Evolutionary conservation across 1,140 invertebrate genomes (phyloP).

Genomic region (Papilio polytes): DNA sequence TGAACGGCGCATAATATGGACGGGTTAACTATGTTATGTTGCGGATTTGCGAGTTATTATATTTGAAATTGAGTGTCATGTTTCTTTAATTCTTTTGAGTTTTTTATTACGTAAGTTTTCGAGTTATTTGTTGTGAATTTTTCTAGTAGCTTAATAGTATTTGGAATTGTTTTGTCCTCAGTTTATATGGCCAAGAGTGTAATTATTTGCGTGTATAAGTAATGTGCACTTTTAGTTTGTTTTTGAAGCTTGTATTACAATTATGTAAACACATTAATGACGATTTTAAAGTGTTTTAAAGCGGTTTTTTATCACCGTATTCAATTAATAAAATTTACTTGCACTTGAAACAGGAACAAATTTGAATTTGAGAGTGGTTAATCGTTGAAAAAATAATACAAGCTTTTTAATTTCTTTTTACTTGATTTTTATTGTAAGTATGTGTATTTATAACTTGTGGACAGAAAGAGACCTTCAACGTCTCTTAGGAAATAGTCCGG

Average conservation of each 20-base stretch:
- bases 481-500: too few species aligned
- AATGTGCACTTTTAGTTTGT: not conserved
- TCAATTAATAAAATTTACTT: not conserved
- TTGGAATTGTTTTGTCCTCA: too few species aligned
- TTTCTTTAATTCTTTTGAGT: too few species aligned
- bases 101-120: too few species aligned
- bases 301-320: not conserved
- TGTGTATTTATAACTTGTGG: too few species aligned
- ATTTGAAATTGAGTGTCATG: not conserved
- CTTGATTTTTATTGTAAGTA: not conserved
- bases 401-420: too few species aligned
- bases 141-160: too few species aligned
- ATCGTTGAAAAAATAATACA: too few species aligned
- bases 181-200: too few species aligned
- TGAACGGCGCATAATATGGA: conserved; percentile 13
- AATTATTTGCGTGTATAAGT: not conserved
- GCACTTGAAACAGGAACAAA: not conserved
- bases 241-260: not conserved
- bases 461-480: too few species aligned
- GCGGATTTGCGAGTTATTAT: not conserved
- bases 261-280: not conserved
- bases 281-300: not conserved
- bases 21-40: not conserved
- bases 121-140: too few species aligned
- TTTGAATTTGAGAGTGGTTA: too few species aligned